Conservation (phyloP, 2,797 vertebrate species). For the Xenentodon cancila region DNA sequence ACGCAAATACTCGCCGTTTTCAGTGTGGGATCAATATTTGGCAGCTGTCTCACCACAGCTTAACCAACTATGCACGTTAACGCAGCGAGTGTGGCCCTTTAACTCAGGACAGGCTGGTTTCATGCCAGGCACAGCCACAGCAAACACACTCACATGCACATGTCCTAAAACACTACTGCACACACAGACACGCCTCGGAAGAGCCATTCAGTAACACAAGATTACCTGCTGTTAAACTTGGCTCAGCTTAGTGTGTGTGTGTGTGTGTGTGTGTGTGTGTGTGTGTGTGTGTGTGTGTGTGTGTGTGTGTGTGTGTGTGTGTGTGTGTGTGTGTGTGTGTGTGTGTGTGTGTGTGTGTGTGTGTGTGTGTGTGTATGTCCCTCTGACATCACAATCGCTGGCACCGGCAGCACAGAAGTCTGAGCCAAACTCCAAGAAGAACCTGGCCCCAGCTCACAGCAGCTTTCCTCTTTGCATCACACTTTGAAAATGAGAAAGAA, state of each 20-base stretch:
- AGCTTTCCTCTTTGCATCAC: constrained; percentile 1
- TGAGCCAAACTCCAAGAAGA: constrained; percentile 12
- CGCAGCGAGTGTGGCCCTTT: constrained; percentile 11
- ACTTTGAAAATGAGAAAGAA: constrained; percentile 2
- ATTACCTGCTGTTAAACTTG: constrained; percentile 10
- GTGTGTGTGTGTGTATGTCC: neutral
- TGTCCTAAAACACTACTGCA: too few relatives aligned
- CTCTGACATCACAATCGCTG: constrained; percentile 29
- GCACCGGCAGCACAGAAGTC: neutral
- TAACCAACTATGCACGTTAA: too few relatives aligned
- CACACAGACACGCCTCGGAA: neutral
- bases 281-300: too few relatives aligned
- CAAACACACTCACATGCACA: neutral
- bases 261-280: neutral
- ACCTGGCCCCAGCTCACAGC: constrained; percentile 11
- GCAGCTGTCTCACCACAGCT: too few relatives aligned
- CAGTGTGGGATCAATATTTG: too few relatives aligned
- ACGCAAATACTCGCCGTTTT: too few relatives aligned
- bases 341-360: too few relatives aligned
- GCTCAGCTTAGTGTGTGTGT: neutral
- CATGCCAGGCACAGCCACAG: constrained; percentile 19
- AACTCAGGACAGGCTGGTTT: constrained; percentile 14
- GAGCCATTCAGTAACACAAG: neutral
- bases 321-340: too few relatives aligned
- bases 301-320: too few relatives aligned